phyloP scores from a whole-genome alignment of 2,888 invertebrate genomes.

The Drosophila setosimentum region DNA sequence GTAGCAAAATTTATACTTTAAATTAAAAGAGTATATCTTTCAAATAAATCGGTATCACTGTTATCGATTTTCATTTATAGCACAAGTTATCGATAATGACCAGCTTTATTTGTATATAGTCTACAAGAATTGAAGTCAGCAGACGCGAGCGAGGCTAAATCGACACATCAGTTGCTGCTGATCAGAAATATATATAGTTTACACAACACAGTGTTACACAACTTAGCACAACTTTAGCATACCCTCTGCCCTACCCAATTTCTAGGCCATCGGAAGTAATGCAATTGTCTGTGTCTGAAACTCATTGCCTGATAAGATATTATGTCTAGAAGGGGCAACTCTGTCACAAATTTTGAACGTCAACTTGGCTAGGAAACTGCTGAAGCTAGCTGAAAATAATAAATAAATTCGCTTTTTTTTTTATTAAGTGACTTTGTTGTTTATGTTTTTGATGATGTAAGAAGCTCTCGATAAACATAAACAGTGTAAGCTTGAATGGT shows the following conservation, averaged over 20 bases:
- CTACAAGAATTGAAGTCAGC: background rate
- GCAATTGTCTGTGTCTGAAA: slow-evolving; percentile 10
- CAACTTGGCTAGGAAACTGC: background rate
- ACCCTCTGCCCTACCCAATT: background rate
- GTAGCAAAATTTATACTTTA: no score
- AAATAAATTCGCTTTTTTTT: background rate
- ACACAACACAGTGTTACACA: background rate
- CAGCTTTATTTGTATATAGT: no score
- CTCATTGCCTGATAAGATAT: slow-evolving; percentile 51
- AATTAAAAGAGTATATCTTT: no score
- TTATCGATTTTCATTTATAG: background rate
- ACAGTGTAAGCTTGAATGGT: slow-evolving; percentile 21
- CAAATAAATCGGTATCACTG: background rate
- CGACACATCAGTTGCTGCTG: background rate
- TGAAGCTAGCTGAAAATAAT: background rate
- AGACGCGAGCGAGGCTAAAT: no score
- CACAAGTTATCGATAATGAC: no score
- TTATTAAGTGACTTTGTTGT: slow-evolving; percentile 30
- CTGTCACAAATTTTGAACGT: background rate
- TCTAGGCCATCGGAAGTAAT: background rate
- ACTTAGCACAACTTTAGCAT: background rate
- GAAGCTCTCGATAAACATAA: slow-evolving; percentile 25
- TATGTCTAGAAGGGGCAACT: background rate
- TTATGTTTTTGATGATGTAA: slow-evolving; percentile 52
- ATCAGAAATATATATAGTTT: background rate